phyloP scores from a whole-genome alignment of 2,797 vertebrate species.

The Allenopithecus nigroviridis region DNA sequence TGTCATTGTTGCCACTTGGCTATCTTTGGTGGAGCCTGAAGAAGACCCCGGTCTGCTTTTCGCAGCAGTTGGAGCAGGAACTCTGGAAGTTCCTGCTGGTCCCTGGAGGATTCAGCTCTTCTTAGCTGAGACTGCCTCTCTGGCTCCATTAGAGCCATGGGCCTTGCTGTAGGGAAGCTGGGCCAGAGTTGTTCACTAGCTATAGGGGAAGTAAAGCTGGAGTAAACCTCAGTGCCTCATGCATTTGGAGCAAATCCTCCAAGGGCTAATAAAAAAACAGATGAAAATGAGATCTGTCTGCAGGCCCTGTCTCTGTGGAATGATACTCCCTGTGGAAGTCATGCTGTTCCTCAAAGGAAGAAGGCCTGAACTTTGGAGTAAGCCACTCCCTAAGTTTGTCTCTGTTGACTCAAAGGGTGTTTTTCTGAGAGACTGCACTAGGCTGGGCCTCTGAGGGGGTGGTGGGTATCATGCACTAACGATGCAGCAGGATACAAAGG shows the following conservation, averaged over 20 bases:
- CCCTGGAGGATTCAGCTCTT: background rate
- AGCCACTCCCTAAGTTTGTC: background rate
- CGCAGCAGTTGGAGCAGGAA: background rate
- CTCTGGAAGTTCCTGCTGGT: background rate
- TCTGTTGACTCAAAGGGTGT: background rate
- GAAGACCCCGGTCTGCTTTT: background rate
- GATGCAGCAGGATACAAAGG: background rate
- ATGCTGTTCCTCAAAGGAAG: background rate
- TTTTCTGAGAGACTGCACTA: background rate
- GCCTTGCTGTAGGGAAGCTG: background rate
- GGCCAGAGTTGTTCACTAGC: background rate
- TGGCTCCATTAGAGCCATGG: background rate
- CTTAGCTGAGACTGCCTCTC: background rate
- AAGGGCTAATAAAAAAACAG: background rate
- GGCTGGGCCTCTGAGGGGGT: background rate
- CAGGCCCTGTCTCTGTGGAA: background rate
- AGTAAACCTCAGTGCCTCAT: background rate
- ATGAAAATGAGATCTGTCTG: background rate
- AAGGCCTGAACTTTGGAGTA: background rate
- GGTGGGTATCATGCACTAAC: background rate
- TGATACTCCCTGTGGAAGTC: background rate
- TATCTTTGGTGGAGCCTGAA: background rate
- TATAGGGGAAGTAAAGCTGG: background rate
- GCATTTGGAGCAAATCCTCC: background rate
- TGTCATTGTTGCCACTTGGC: background rate